Conservation (phyloP, 2,888 invertebrate genomes). For the Polyommatus iphigenia region DNA sequence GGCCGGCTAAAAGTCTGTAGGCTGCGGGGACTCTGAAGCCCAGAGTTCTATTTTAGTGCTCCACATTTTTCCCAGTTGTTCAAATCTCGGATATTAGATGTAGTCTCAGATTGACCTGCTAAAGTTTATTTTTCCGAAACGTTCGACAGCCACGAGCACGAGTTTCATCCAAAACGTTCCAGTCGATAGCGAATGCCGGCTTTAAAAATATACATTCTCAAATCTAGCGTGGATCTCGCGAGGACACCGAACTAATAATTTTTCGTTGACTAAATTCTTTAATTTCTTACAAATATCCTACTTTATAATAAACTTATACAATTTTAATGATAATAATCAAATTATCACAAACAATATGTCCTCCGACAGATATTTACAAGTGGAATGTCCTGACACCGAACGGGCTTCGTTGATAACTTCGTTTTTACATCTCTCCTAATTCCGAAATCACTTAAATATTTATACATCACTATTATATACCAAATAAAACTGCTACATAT, state of each 20-base stretch:
- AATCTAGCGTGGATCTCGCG: background rate
- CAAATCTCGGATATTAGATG: background rate
- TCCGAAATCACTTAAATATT: conserved; percentile 26
- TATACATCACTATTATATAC: conserved; percentile 21
- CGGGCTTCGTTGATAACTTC: conserved; percentile 25
- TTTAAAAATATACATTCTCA: conserved; percentile 34
- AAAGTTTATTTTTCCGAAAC: background rate
- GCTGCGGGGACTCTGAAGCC: too few relatives aligned
- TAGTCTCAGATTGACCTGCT: background rate
- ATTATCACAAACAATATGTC: conserved; percentile 19
- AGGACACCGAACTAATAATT: conserved; percentile 5
- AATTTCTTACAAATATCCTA: conserved; percentile 10
- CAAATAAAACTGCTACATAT: conserved; percentile 9
- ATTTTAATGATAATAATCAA: conserved; percentile 2
- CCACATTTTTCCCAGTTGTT: background rate
- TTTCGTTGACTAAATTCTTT: conserved; percentile 16
- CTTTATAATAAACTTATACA: conserved; percentile 15
- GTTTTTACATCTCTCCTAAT: conserved; percentile 28
- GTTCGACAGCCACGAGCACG: background rate
- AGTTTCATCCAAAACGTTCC: conserved; percentile 11
- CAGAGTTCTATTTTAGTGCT: too few relatives aligned
- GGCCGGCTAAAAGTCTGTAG: too few relatives aligned
- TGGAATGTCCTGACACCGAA: conserved; percentile 22
- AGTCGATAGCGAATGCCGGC: conserved; percentile 31
- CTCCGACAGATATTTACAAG: conserved; percentile 23